Evolutionary conservation across 2,113 vertebrate genomes (phyloP).

Genomic region (Noturus placidus): DNA sequence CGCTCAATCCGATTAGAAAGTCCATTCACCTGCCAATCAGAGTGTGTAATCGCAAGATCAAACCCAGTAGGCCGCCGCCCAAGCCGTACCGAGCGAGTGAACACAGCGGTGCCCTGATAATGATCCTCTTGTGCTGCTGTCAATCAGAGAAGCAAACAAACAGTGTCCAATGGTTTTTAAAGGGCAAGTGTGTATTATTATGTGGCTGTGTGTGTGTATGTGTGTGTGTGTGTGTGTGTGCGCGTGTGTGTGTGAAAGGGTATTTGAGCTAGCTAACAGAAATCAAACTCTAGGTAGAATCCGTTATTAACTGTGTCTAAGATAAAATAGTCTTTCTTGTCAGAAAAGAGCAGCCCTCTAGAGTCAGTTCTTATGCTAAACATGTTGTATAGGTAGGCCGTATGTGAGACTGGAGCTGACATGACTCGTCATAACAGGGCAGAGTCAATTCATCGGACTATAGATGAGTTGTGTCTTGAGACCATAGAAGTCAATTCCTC

Average conservation of each 20-base stretch:
- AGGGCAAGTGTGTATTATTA: slow-evolving; percentile 45
- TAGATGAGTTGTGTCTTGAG: neutral
- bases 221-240: too few species aligned
- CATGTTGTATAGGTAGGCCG: neutral
- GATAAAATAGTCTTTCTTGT: neutral
- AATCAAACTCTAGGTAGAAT: neutral
- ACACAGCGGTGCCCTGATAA: slow-evolving; percentile 11
- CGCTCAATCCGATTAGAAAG: slow-evolving; percentile 61
- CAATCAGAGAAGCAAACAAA: slow-evolving; percentile 40
- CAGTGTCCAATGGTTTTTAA: slow-evolving; percentile 43
- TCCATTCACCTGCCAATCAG: slow-evolving; percentile 59
- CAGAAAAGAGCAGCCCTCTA: neutral
- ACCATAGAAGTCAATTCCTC: neutral
- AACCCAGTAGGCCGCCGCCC: slow-evolving; percentile 43
- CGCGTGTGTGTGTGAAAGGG: neutral
- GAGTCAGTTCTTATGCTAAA: neutral
- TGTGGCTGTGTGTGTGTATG: too few species aligned
- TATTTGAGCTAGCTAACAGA: neutral
- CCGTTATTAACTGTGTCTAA: neutral
- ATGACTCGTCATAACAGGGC: neutral
- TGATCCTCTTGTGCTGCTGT: slow-evolving; percentile 30
- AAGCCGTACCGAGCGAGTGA: slow-evolving; percentile 35
- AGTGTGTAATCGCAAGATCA: slow-evolving; percentile 61
- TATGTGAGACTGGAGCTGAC: neutral
- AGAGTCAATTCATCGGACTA: neutral